Percentiles rank a stretch among this genome's conserved stretches.
Evolutionary conservation across 2,113 vertebrate species (phyloP).

Genomic region (Sigmodon hispidus): DNA sequence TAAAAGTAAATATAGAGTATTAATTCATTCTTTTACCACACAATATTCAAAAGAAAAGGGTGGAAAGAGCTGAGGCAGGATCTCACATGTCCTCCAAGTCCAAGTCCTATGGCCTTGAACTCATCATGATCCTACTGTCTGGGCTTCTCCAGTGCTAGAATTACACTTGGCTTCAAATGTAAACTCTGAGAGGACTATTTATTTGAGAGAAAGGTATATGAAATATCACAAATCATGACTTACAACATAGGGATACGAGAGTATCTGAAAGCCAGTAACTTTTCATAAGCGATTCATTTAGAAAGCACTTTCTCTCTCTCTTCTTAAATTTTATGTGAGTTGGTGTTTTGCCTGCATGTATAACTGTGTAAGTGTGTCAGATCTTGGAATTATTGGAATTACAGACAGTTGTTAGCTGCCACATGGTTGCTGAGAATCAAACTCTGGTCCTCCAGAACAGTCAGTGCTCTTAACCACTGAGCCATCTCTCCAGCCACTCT

Average conservation of each 20-base stretch:
- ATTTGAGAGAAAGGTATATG: not conserved
- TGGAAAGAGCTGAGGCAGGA: not conserved
- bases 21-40: slow-evolving; percentile 34
- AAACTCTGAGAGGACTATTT: slow-evolving; percentile 38
- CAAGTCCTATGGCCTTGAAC: not conserved
- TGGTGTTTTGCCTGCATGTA: no score
- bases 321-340: no score
- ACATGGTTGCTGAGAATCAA: no score
- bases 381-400: no score
- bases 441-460: no score
- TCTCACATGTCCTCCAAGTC: not conserved
- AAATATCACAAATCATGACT: not conserved
- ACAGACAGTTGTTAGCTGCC: no score
- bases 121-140: not conserved
- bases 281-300: slow-evolving; percentile 43
- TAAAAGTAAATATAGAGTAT: not conserved
- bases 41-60: not conserved
- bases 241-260: not conserved
- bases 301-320: slow-evolving; percentile 24
- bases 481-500: no score
- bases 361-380: no score
- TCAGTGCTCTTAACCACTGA: no score
- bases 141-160: not conserved
- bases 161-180: not conserved
- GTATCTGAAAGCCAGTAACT: slow-evolving; percentile 14